These are phyloP conservation scores for Trichogramma pretiosum DNA, from an alignment of 1,140 invertebrate genomes.

Conservation along the genomic window DNA sequence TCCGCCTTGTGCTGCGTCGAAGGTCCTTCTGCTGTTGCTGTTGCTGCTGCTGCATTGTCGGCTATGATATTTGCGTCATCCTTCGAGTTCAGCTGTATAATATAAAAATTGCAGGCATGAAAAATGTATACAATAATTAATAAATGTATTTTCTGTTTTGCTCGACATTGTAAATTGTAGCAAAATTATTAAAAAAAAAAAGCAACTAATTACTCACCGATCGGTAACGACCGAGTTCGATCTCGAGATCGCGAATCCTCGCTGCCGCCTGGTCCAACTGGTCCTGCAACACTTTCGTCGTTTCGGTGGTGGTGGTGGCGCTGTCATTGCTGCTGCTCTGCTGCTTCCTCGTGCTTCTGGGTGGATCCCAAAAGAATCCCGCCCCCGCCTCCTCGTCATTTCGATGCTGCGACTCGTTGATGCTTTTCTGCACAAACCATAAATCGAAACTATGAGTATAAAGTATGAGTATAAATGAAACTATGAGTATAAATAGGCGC, in stretches of 20 bases:
- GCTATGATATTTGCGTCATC: conserved; percentile 29
- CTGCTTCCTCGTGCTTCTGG: conserved; percentile 26
- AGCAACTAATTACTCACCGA: conserved; percentile 22
- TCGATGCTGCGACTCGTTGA: conserved; percentile 22
- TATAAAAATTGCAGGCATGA: conserved; percentile 3
- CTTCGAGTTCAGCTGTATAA: conserved; percentile 14
- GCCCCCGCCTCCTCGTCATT: conserved; percentile 30
- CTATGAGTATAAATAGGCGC: too few species aligned
- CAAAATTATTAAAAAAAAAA: not conserved
- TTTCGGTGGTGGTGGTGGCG: conserved; percentile 26
- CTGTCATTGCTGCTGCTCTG: too few species aligned
- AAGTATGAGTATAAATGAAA: too few species aligned
- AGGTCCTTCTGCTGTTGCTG: too few species aligned
- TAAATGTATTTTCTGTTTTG: not conserved
- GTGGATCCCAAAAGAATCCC: conserved; percentile 41
- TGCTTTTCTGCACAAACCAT: conserved; percentile 24
- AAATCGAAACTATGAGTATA: too few species aligned
- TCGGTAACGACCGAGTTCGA: conserved; percentile 30
- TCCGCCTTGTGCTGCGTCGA: conserved; percentile 39
- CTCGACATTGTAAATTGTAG: not conserved
- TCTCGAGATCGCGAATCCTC: conserved; percentile 37
- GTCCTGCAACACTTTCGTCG: conserved; percentile 31
- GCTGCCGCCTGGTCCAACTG: conserved; percentile 39
- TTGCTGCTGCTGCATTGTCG: too few species aligned
- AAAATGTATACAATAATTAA: not conserved